Evolutionary conservation across 2,113 vertebrate species (phyloP), one percentile per base, ranked within the genome.

Genomic region (Coregonus clupeaformis): DNA sequence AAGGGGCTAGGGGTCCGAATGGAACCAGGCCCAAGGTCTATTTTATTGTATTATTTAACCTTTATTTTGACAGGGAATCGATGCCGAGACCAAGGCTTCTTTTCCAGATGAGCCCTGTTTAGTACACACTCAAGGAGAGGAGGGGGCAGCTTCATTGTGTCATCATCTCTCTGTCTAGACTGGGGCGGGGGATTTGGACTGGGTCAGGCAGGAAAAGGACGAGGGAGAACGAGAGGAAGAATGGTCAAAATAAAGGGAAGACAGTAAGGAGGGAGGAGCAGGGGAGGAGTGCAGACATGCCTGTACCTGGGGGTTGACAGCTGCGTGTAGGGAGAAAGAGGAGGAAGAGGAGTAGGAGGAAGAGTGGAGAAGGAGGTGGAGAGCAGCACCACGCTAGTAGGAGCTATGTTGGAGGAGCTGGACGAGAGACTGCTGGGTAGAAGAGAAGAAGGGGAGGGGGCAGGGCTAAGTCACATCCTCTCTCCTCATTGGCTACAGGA

Each of bases 301-400:
- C 65, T 78, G 68, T 82, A 75, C 76, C 76, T 82, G 69, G 69
- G 80, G 72, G 45, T 79, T 25, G n/a, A 5, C 22, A 25, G 68
- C 14, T 62, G 64, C 25, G 22, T 16, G 68, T 57, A 42, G 36
- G 36, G 36, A 42, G 36, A 11, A 42, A 42, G 36, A n/a, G 57
- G 49, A 67, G 55, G 45, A 64, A 20, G 65, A 52, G 69, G 64
- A n/a, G 16, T 14, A 89, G 84, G 88, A 90, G 85, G 88, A 89
- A 87, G 89, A 84, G 86, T 88, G 88, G 91, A 91, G 86, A 89
- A 92, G 89, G 89, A 92, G 82, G 90, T 91, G 87, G 90, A 91
- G 84, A 92, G 91, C 89, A 92, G 90, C 84, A 92, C 88, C 90
- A 91, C 89, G 45, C 84, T 90, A 90, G 90, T 86, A 87, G 88